A percentile compares a stretch with the other conserved stretches of the same genome.
These are phyloP conservation scores for Astropecten irregularis DNA, from an alignment of 53 echinoderm and acorn worm genomes.

Conservation along the genomic window DNA sequence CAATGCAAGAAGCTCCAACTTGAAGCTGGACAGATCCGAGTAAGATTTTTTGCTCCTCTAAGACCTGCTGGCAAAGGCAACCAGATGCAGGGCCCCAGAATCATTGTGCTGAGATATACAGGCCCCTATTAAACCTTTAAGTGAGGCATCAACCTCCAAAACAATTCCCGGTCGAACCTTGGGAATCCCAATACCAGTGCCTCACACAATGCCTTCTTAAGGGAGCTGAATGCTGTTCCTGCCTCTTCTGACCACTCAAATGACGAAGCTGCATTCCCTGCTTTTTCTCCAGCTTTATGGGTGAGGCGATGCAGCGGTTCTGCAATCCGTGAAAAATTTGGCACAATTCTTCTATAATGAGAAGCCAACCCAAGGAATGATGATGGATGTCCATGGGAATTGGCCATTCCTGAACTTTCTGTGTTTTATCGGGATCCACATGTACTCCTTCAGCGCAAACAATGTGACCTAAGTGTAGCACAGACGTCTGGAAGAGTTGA, in stretches of 20 bases:
- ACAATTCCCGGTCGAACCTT: too few relatives aligned
- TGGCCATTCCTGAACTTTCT: neutral
- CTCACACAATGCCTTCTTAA: too few relatives aligned
- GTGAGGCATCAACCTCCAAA: too few relatives aligned
- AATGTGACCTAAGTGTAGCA: neutral
- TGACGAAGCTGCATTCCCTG: too few relatives aligned
- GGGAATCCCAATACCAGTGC: too few relatives aligned
- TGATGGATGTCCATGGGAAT: neutral
- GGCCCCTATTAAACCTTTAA: neutral
- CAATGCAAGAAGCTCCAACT: neutral
- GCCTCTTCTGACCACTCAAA: too few relatives aligned
- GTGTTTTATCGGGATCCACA: neutral
- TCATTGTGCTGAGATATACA: neutral
- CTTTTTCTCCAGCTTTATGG: too few relatives aligned
- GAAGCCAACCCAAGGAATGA: constrained; percentile 11
- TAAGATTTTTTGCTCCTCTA: neutral
- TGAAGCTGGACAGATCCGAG: neutral
- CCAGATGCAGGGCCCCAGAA: neutral
- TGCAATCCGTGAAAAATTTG: too few relatives aligned
- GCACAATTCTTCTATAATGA: too few relatives aligned
- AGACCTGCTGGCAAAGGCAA: neutral
- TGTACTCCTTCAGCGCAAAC: neutral
- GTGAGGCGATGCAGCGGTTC: too few relatives aligned
- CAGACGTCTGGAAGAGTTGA: neutral
- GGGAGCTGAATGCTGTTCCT: too few relatives aligned